Percentiles rank a stretch among this genome's conserved stretches.
Evolutionary conservation across 2,113 vertebrate genomes (phyloP).

Genomic region (Nettapus auritus): DNA sequence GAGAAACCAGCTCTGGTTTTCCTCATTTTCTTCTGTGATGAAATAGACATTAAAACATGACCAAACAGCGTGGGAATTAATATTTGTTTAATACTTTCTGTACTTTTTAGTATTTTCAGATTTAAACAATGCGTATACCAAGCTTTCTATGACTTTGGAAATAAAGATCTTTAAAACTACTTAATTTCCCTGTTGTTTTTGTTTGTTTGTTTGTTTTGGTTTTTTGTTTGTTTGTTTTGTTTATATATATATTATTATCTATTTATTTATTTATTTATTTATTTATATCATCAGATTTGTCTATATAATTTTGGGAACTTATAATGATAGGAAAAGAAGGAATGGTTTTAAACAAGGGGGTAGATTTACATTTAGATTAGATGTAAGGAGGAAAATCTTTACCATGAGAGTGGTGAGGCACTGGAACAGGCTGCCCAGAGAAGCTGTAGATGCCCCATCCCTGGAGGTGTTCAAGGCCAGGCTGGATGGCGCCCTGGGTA

Average conservation of each 20-base stretch:
- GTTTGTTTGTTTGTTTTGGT: too few relatives aligned
- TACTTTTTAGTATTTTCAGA: background rate
- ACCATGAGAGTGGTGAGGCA: too few relatives aligned
- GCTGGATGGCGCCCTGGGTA: too few relatives aligned
- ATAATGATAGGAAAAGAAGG: background rate
- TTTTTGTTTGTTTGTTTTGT: too few relatives aligned
- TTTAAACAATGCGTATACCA: accelerated
- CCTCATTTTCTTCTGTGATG: background rate
- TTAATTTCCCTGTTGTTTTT: background rate
- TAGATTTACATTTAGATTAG: too few relatives aligned
- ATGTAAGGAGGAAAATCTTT: too few relatives aligned
- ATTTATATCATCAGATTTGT: background rate
- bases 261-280: background rate
- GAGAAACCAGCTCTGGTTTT: background rate
- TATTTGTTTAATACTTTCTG: background rate
- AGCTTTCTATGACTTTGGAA: background rate
- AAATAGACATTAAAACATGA: background rate
- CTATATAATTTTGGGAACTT: conserved; percentile 22
- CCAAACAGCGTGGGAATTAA: background rate
- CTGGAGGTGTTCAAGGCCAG: too few relatives aligned
- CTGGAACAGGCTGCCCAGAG: too few relatives aligned
- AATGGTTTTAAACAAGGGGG: too few relatives aligned
- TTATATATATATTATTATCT: background rate
- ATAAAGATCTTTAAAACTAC: background rate
- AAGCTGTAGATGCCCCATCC: too few relatives aligned